These are phyloP conservation scores for Zosterops pallidus DNA, from an alignment of 2,113 vertebrate species.

Conservation along the genomic window DNA sequence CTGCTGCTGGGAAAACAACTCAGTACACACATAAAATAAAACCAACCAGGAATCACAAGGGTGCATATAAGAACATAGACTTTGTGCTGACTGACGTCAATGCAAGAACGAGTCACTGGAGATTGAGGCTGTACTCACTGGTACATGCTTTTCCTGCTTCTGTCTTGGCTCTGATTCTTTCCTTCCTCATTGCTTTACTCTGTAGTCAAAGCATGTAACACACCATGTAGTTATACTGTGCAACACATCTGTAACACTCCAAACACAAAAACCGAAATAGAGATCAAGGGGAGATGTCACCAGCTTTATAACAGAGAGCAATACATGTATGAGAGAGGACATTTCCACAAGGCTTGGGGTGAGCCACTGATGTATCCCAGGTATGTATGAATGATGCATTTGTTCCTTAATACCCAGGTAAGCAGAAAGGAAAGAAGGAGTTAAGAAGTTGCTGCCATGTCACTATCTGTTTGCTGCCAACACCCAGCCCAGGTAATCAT, in stretches of 20 bases:
- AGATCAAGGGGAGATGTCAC: not conserved
- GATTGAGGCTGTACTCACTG: not conserved
- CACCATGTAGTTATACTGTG: not conserved
- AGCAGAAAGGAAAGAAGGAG: not conserved
- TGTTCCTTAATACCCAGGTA: not conserved
- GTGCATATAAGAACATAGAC: not conserved
- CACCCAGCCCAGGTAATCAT: not conserved
- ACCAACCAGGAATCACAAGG: not conserved
- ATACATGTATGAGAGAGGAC: not conserved
- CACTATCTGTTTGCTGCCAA: not conserved
- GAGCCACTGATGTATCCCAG: not conserved
- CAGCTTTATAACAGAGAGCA: not conserved
- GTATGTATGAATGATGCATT: not conserved
- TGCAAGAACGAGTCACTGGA: not conserved
- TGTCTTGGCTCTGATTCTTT: not conserved
- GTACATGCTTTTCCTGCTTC: not conserved
- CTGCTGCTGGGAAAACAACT: not conserved
- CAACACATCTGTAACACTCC: not conserved
- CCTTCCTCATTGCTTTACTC: not conserved
- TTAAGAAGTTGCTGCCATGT: not conserved
- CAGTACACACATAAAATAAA: not conserved
- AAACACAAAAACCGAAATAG: fast-evolving
- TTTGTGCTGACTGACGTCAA: not conserved
- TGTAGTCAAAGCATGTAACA: not conserved
- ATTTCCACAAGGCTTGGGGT: not conserved